Percentiles rank a stretch among this genome's conserved stretches.
phyloP scores from a whole-genome alignment of 1,140 invertebrate genomes.

The Trissolcus basalis region DNA sequence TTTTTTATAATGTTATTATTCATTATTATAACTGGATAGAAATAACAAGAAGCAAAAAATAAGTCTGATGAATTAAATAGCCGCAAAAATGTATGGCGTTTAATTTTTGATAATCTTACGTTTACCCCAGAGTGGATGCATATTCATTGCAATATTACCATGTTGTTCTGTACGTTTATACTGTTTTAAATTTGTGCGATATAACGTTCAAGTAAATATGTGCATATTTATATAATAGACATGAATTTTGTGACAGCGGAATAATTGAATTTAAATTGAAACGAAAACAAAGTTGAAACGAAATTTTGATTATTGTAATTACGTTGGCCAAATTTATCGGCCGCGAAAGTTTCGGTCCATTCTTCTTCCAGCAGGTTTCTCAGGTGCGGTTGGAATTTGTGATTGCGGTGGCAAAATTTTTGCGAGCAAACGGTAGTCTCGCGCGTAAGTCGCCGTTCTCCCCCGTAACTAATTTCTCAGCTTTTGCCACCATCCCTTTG shows the following conservation, averaged over 20 bases:
- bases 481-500: conserved; percentile 24
- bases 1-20: too few relatives aligned
- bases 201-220: conserved; percentile 31
- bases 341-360: conserved; percentile 11
- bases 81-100: neutral
- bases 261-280: too few relatives aligned
- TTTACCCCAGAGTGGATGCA: conserved; percentile 21
- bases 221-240: conserved; percentile 46
- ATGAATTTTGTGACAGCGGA: conserved; percentile 22
- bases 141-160: conserved; percentile 46
- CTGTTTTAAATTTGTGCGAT: conserved; percentile 44
- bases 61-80: too few relatives aligned
- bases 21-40: too few relatives aligned
- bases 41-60: too few relatives aligned
- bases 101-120: conserved; percentile 43
- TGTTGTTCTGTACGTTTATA: conserved; percentile 29
- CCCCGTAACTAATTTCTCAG: conserved; percentile 50
- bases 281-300: too few relatives aligned
- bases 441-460: conserved; percentile 16
- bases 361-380: conserved; percentile 20
- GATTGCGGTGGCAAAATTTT: conserved; percentile 24
- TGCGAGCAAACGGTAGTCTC: conserved; percentile 32
- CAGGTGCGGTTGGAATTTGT: conserved; percentile 26
- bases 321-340: conserved; percentile 3
- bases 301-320: neutral